Evolutionary conservation across 2,797 vertebrate species (phyloP), one percentile per base, ranked within the genome.

Genomic region (Salmo trutta): DNA sequence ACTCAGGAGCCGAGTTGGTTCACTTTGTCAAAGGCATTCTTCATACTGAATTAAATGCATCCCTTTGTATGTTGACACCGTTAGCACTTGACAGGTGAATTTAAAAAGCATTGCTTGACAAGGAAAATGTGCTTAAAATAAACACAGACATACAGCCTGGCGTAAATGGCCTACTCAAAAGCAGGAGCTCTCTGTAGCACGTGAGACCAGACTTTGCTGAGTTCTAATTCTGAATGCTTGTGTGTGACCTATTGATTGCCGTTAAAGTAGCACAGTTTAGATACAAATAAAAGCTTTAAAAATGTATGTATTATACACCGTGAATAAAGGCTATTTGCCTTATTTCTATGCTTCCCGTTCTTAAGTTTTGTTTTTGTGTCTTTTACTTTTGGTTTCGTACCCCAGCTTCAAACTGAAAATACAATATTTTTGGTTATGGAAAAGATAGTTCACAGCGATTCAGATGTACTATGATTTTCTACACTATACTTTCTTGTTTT

Each of bases 91-190:
- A 91, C 83, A 90, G 86, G 86, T 89, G 87, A 89, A 83, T 88
- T 82, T 86, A 89, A 88, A 84, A 85, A 83, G 79, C 85, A 84
- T 81, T 54, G 29, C 67, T 73, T 81, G 78, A 76, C 83, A 85
- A 10, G 6, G 64, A 81, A 81, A 79, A 83, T 75, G 70, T 67
- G 81, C 89, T 86, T 87, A 88, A 93, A 93, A 93, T 93, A 93
- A 90, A 92, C 77, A 74, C 62, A 36, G 62, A 36, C 36, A 67
- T 84, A 77, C 76, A 62, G 54, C 69, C n/a, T 76, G 68, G 75
- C n/a, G 75, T 71, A n/a, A 5, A 8, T 80, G 81, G 73, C 72
- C 74, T 83, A 91, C 84, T 91, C 17, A 90, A 86, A 76, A 74
- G 59, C 74, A 79, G 15, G 17, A 36, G 2, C 33, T 82, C 84